Conservation (phyloP, 2,888 invertebrate genomes). For the Apotomis capreana region DNA sequence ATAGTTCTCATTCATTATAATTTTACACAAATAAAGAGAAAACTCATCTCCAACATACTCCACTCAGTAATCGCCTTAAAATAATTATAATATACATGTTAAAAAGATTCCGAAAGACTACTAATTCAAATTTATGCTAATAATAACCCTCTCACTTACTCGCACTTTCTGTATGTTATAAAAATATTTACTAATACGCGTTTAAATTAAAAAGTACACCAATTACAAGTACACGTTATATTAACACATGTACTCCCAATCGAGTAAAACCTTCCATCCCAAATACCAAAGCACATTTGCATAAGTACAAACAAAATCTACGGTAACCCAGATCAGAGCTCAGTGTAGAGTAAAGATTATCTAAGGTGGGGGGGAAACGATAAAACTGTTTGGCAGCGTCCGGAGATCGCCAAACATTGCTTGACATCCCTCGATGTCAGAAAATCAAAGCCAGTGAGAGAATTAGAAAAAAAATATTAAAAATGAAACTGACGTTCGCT, state of each 20-base stretch:
- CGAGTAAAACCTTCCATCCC: slow-evolving; percentile 42
- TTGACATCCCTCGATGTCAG: slow-evolving; percentile 76
- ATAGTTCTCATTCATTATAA: slow-evolving; percentile 1
- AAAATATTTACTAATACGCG: slow-evolving; percentile 31
- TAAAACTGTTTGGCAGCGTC: slow-evolving; percentile 75
- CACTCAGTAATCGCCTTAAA: slow-evolving; percentile 15
- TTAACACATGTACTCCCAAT: slow-evolving; percentile 19
- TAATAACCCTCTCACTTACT: slow-evolving; percentile 38
- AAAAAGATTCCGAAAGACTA: slow-evolving; percentile 13
- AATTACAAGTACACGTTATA: slow-evolving; percentile 20
- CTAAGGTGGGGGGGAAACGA: slow-evolving; percentile 70
- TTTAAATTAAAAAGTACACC: slow-evolving; percentile 34
- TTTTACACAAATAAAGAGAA: slow-evolving; percentile 17
- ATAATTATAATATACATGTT: slow-evolving; percentile 19
- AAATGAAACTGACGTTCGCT: slow-evolving; percentile 68
- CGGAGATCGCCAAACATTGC: slow-evolving; percentile 71
- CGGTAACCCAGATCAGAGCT: slow-evolving; percentile 70
- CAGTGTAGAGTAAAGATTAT: slow-evolving; percentile 57
- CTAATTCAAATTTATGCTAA: slow-evolving; percentile 38
- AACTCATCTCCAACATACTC: background rate
- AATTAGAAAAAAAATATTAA: slow-evolving; percentile 51
- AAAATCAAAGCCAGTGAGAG: slow-evolving; percentile 59
- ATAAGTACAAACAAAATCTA: slow-evolving; percentile 64
- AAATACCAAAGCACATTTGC: slow-evolving; percentile 57
- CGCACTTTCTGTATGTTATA: slow-evolving; percentile 38